phyloP scores from a whole-genome alignment of 2,113 vertebrate genomes.

The Dicaeum eximium region DNA sequence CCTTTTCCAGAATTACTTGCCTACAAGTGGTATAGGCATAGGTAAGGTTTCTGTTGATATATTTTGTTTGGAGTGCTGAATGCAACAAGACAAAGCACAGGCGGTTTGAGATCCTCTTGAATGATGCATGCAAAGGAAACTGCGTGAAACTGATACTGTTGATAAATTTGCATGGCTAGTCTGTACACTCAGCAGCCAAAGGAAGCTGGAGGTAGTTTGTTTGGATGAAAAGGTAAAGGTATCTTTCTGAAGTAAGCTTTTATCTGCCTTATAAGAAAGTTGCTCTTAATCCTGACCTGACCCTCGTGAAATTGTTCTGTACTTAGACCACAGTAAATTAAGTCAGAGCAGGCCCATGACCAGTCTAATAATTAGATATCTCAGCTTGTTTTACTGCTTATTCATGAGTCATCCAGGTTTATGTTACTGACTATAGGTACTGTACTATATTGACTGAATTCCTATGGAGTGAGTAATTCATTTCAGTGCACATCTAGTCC shows the following conservation, averaged over 20 bases:
- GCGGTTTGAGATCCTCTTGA: conserved; percentile 65
- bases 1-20: background rate
- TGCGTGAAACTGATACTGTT: conserved; percentile 45
- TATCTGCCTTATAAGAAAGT: background rate
- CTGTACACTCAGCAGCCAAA: background rate
- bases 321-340: background rate
- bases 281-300: background rate
- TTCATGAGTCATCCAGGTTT: background rate
- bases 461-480: background rate
- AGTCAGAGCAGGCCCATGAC: background rate
- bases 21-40: background rate
- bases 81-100: background rate
- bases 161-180: conserved; percentile 31
- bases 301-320: background rate
- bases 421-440: background rate
- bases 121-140: conserved; percentile 72
- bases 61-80: conserved; percentile 51
- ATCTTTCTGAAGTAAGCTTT: background rate
- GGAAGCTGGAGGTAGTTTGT: conserved; percentile 15
- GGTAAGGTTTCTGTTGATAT: background rate
- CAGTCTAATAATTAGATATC: background rate
- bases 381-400: background rate
- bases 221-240: background rate
- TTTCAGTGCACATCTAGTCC: background rate
- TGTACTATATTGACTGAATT: background rate